Evolutionary conservation across 2,797 vertebrate genomes (phyloP).

Genomic region (Phrynocephalus forsythii): DNA sequence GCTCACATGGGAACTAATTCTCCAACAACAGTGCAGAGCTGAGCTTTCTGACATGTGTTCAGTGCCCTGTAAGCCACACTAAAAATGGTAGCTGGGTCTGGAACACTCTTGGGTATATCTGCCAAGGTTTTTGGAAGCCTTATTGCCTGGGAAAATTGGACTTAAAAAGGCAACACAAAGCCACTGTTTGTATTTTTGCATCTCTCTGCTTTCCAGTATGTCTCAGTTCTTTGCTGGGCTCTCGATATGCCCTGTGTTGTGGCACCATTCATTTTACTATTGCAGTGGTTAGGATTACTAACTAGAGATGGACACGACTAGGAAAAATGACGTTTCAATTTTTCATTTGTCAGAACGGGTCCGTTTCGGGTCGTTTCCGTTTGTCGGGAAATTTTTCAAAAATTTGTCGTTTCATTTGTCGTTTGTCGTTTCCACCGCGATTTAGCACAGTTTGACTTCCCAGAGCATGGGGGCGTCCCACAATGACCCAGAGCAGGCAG

Average conservation of each 20-base stretch:
- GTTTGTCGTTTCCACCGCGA: too few relatives aligned
- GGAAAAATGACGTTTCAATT: too few relatives aligned
- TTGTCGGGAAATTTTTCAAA: too few relatives aligned
- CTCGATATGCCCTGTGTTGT: not conserved
- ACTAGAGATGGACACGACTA: too few relatives aligned
- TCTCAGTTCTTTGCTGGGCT: not conserved
- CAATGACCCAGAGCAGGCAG: too few relatives aligned
- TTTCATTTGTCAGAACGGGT: too few relatives aligned
- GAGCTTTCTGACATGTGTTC: constrained; percentile 13
- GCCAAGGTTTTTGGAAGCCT: not conserved
- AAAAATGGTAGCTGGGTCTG: not conserved
- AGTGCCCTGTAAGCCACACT: not conserved
- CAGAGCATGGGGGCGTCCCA: too few relatives aligned
- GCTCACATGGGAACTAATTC: constrained; percentile 10
- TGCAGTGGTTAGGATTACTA: too few relatives aligned
- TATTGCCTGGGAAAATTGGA: not conserved
- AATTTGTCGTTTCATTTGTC: too few relatives aligned
- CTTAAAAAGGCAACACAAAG: not conserved
- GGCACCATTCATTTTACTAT: not conserved
- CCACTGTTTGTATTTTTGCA: not conserved
- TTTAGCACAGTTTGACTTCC: too few relatives aligned
- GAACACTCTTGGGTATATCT: not conserved
- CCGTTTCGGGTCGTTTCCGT: too few relatives aligned
- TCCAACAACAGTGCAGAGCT: not conserved
- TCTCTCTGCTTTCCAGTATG: not conserved